Conservation (phyloP, 2,113 vertebrate genomes). For the Serilophus lunatus region DNA sequence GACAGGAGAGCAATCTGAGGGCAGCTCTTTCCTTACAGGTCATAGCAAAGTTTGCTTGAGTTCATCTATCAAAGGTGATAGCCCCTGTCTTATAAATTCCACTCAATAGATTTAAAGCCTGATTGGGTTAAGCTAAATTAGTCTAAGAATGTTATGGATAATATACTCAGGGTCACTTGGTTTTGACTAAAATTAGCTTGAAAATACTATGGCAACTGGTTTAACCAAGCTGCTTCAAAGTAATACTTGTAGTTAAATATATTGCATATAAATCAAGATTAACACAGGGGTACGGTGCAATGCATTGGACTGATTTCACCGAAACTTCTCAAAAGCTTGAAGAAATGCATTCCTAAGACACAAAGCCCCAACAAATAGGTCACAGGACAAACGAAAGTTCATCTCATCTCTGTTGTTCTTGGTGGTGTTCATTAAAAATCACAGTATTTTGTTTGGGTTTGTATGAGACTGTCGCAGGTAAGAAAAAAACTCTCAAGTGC, state of each 20-base stretch:
- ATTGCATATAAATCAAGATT: not conserved
- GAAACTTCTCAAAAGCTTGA: not conserved
- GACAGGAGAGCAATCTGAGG: not conserved
- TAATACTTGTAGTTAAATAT: not conserved
- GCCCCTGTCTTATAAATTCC: not conserved
- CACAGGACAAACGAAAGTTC: not conserved
- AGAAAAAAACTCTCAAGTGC: not conserved
- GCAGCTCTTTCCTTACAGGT: not conserved
- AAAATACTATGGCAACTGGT: not conserved
- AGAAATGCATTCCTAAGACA: not conserved
- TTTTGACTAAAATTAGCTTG: not conserved
- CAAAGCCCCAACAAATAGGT: not conserved
- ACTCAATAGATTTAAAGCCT: not conserved
- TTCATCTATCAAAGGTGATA: conserved; percentile 18
- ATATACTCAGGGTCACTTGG: not conserved
- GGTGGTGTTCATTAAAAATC: not conserved
- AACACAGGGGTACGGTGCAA: not conserved
- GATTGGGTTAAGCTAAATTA: not conserved
- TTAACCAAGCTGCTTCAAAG: not conserved
- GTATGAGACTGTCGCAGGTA: not conserved
- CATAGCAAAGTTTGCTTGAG: not conserved
- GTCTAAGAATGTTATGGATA: not conserved
- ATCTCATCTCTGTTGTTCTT: not conserved
- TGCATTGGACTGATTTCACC: not conserved
- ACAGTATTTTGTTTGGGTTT: not conserved